Evolutionary conservation across 1,140 invertebrate species (phyloP), one percentile per base, ranked within the genome.

Genomic region (Globodera rostochiensis): DNA sequence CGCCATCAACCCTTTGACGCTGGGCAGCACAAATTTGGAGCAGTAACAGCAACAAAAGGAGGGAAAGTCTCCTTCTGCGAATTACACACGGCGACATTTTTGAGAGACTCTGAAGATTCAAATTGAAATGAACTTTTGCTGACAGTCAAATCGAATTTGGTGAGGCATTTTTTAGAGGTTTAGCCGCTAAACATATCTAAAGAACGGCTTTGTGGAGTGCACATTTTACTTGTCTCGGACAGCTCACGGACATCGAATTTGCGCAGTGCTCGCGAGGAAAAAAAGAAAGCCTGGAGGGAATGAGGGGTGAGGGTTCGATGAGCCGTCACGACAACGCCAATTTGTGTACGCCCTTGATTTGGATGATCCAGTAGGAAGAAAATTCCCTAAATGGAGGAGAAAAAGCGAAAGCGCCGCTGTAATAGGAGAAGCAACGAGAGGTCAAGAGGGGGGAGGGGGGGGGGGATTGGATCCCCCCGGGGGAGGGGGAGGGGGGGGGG

Each of bases 1-100:
- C 77, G 6, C 77, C 77, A 19, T 78, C 77, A 6, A 78, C 60
- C 66, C 64, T 36, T 78, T 78, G 77, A 8, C 64, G 46, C 50
- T 78, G 77, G 21, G 50, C 49, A 45, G 6, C 13, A 25, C 60
- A n/a, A 78, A 46, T 53, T 45, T 45, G 25, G 64, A 69, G 21
- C 50, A 57, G 47, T 19, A 57, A 57, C 36, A 69, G 4, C n/a
- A 70, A 69, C 49, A 69, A 36, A 45, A 71, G 25, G 19, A 70
- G n/a, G 67, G 9, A 71, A 71, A 71, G 36, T 47, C 25, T 25
- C 69, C 25, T 71, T 45, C 69, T 71, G 11, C 5, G 57, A 13
- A 64, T 64, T 19, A 64, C 57, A 64, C 13, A 64, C 13, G 19
- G 57, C 4, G 57, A 64, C 57, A 64, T 47, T 71, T 45, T 71